Percentiles rank a stretch among this genome's conserved stretches.
Conservation (phyloP, 2,113 vertebrate species). For the Pithys albifrons region DNA sequence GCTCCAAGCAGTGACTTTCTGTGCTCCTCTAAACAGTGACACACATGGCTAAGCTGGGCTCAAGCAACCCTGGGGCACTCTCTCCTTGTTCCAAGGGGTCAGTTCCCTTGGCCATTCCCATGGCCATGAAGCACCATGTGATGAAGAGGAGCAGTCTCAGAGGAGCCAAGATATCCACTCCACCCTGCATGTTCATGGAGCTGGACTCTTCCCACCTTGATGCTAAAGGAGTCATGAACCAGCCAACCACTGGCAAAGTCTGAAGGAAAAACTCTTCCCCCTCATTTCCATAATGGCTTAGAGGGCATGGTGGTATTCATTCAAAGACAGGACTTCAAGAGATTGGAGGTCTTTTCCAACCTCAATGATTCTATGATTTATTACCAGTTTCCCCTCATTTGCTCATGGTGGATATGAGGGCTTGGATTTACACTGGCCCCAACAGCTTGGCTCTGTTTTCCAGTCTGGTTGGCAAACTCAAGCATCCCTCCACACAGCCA, state of each 20-base stretch:
- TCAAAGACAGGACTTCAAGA: not conserved
- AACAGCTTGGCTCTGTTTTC: not conserved
- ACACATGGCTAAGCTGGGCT: accelerated
- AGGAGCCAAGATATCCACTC: not conserved
- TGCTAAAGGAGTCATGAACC: not conserved
- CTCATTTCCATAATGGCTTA: not conserved
- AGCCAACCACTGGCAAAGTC: no score
- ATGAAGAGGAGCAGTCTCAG: not conserved
- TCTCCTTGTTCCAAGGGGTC: not conserved
- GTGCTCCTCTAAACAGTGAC: accelerated
- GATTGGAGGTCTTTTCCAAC: not conserved
- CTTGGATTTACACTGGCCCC: not conserved
- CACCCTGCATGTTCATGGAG: not conserved
- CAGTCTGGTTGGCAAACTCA: not conserved
- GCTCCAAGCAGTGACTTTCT: no score
- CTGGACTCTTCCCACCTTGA: not conserved
- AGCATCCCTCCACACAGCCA: not conserved
- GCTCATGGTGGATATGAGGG: accelerated
- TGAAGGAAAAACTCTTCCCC: not conserved
- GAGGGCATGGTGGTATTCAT: not conserved
- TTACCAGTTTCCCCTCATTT: not conserved
- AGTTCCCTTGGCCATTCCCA: not conserved
- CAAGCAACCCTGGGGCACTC: not conserved
- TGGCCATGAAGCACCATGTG: accelerated
- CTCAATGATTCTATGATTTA: no score